Base-by-base conservation (phyloP, 2,113 vertebrate species). In the Xyliphius kryptos region DNA sequence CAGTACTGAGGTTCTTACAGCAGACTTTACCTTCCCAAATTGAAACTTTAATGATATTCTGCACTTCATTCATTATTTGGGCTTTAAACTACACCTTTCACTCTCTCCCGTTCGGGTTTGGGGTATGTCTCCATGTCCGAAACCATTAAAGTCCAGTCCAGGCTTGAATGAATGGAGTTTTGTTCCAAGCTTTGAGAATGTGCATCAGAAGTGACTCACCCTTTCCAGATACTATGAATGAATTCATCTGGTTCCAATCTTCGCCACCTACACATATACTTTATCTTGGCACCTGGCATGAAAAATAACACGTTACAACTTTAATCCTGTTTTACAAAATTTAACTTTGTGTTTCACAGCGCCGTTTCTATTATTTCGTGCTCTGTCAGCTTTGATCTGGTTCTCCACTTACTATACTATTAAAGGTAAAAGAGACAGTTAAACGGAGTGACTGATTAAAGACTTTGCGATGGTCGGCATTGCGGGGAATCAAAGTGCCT, bases 181-280 rank as follows among this genome's bases (percentile, higher is more conserved):
- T 60, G 54, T 56, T 52, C 56, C 46, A 50, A 55, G 44, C 44
- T 66, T 68, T 56, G 20, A 32, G 40, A 63, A 61, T 56, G 17
- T 22, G 66, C 56, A 65, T 67, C 56, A 46, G 9, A 52, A 49
- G 46, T 68, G 43, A 68, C 56, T 68, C 66, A 68, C 56, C 48
- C 49, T 68, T 72, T 72, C 70, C 70, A 68, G 61, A 60, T 63
- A 61, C 59, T 44, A 51, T 58, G 48, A 67, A 67, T 57, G 53
- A 72, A 67, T 58, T 72, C 53, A 61, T 69, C 66, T 65, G 56
- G 53, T 64, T 65, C 38, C 48, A 62, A 71, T 57, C 47, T 26
- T 63, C 40, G 46, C 54, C 65, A 56, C 56, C 44, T 71, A 62
- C 67, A 63, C 46, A 46, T 52, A 50, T 37, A 50, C 12, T 63